Base-by-base conservation (phyloP, 2,888 invertebrate genomes). In the Bugulina stolonifera region DNA sequence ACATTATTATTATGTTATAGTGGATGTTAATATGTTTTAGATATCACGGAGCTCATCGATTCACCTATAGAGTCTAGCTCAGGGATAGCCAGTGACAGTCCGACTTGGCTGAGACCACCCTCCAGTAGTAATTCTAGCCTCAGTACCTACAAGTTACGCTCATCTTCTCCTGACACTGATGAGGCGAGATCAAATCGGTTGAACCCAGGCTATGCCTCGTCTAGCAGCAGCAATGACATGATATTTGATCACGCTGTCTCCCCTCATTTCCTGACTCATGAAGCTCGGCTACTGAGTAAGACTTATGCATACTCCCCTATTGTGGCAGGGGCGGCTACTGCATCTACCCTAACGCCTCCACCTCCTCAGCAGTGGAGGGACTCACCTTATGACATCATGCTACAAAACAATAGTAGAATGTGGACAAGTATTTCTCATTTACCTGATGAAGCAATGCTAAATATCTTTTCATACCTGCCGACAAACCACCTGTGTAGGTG, bases 401-500 rank as follows among this genome's bases (percentile, higher is more conserved):
- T 22, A 34, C 27, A 64, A 32, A 64, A 64, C 10, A 64, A 64
- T 14, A 52, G 52, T 5, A 34, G 70, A 10, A n/a, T n/a, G 22
- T n/a, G 70, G 52, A 29, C 32, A 32, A 70, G 52, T 25, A 70
- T 82, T 73, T 80, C 81, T 73, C 73, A 76, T 23, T 83, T 91
- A 64, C 86, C 89, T 0, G 91, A 92, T 81, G 89, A 90, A 69
- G 83, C 90, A 10, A 85, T 92, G 14, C 82, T 91, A 35, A 88
- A 88, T 79, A 89, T 93, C 73, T 90, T 92, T 78, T 87, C 89
- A 73, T 89, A 89, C 87, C 85, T 92, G 70, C 87, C 89, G 71
- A 90, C 90, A 76, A 88, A 89, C 77, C 90, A 91, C 77, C 84
- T 92, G 77, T 90, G 91, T 81, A 77, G 79, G 23, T 90, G 90